Conservation (phyloP, 2,797 vertebrate genomes). For the Sebastes taczanowskii region DNA sequence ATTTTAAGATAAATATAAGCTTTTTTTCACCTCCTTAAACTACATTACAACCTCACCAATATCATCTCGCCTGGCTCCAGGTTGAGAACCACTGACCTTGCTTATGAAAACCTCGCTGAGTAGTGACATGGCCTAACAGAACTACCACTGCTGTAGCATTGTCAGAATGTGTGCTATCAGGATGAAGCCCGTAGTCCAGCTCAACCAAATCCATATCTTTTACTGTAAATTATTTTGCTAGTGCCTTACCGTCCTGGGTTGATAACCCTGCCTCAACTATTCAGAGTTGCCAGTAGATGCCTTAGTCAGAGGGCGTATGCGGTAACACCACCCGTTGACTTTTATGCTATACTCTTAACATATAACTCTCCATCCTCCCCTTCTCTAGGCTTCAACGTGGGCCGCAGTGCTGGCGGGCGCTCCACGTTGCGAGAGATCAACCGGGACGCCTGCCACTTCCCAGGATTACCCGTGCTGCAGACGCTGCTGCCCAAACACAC, state of each 20-base stretch:
- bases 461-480: constrained; percentile 93
- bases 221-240: neutral
- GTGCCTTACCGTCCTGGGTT: neutral
- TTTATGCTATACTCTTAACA: neutral
- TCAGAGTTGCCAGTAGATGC: constrained; percentile 2
- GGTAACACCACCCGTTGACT: neutral
- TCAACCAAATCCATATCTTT: neutral
- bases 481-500: constrained; percentile 97
- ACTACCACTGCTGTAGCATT: constrained; percentile 11
- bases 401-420: constrained; percentile 92
- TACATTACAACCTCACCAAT: no score
- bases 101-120: constrained; percentile 16
- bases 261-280: neutral
- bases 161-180: neutral
- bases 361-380: neutral
- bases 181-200: constrained; percentile 12
- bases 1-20: neutral
- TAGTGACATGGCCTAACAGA: constrained; percentile 19
- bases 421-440: constrained; percentile 96
- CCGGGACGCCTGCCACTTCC: constrained; percentile 96
- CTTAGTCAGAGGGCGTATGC: neutral
- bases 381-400: constrained; percentile 93
- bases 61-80: neutral
- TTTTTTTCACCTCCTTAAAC: no score
- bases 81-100: constrained; percentile 52